Base-by-base conservation (phyloP, 2,888 invertebrate species). In the Steinernema hermaphroditum region DNA sequence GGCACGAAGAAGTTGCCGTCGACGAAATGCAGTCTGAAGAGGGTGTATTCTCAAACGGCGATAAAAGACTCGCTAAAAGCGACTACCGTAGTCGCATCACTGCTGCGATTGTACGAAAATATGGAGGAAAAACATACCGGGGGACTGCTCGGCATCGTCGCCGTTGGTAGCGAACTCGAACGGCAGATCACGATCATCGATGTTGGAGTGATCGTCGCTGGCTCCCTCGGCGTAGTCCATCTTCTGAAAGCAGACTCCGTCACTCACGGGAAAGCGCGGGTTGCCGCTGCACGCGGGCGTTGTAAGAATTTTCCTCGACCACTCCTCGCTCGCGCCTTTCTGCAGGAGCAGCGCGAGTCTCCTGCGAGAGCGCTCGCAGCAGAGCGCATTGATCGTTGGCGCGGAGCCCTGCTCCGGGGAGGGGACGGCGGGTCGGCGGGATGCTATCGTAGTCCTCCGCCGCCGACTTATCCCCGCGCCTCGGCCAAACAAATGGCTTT, bases 201-300 rank as follows among this genome's bases (percentile, higher is more conserved):
- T 54, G 27, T 54, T 62, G 27, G 29, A 34, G 27, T 62, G 62
- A n/a, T 62, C 62, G 62, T 62, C 62, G 62, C 62, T 22, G 22
- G 50, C 1, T 19, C 22, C 62, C 27, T 62, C 62, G 27, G 12
- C 29, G 34, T 32, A 62, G 6, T 62, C 62, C 62, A 62, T 62
- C 62, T 54, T n/a, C 37, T 37, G 50, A 50, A 50, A 50, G n/a
- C 46, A 14, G 2, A 46, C 19, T 46, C 46, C 16, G 46, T 14
- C 19, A 46, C 46, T n/a, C n/a, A n/a, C n/a, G n/a, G n/a, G n/a
- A n/a, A n/a, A n/a, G n/a, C n/a, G n/a, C n/a, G n/a, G n/a, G n/a
- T n/a, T n/a, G n/a, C n/a, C n/a, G n/a, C n/a, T n/a, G n/a, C n/a
- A n/a, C n/a, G n/a, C 43, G 9, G 9, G 43, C 43, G 43, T 41